A percentile compares a stretch with the other conserved stretches of the same genome.
These are phyloP conservation scores for Cinclus cinclus DNA, from an alignment of 2,113 vertebrate genomes.

Conservation along the genomic window DNA sequence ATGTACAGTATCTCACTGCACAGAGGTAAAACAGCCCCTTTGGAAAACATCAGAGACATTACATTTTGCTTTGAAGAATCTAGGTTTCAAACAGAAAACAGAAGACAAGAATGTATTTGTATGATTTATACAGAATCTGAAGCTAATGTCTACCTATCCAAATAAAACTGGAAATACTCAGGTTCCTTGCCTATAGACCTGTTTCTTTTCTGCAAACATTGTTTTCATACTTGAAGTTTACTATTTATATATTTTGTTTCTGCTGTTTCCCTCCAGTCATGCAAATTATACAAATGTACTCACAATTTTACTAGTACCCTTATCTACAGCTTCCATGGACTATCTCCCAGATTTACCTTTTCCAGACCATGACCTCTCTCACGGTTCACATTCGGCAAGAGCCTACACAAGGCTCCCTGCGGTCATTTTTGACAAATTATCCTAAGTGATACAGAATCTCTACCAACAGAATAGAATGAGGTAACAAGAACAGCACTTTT, in stretches of 20 bases:
- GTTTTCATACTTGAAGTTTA: not conserved
- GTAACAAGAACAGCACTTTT: not conserved
- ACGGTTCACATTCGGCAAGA: not conserved
- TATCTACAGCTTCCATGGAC: not conserved
- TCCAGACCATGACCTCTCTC: not conserved
- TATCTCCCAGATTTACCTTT: not conserved
- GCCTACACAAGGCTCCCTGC: not conserved
- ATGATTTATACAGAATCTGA: not conserved
- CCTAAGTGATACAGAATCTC: not conserved
- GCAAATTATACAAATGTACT: not conserved
- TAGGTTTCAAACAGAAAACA: not conserved
- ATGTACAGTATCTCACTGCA: not conserved
- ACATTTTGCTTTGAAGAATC: not conserved
- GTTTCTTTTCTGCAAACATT: not conserved
- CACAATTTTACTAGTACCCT: not conserved
- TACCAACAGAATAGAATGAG: not conserved
- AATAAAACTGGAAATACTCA: not conserved
- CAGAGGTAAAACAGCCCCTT: not conserved
- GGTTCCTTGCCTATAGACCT: not conserved
- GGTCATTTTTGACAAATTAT: not conserved
- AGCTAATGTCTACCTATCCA: not conserved
- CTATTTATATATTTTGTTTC: not conserved
- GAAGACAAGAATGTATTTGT: not conserved
- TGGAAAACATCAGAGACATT: not conserved
- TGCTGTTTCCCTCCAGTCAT: not conserved